Conservation (phyloP, 2,888 invertebrate species). For the Eurytoma adleriae region DNA sequence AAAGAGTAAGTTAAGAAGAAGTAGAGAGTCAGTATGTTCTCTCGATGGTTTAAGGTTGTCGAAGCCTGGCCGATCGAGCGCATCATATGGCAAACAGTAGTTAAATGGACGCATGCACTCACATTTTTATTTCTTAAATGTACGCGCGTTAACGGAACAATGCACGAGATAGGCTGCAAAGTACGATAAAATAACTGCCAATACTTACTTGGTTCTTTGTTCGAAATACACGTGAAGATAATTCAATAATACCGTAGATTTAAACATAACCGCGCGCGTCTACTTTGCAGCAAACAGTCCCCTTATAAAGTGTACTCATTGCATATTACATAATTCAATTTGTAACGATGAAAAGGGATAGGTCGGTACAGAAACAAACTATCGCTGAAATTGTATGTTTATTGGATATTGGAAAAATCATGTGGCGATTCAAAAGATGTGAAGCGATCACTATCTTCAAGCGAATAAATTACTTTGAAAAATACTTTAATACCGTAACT, state of each 20-base stretch:
- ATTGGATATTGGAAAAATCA: no score
- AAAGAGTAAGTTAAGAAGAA: neutral
- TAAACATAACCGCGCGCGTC: neutral
- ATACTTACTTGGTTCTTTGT: constrained; percentile 13
- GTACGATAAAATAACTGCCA: constrained; percentile 27
- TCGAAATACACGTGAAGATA: neutral
- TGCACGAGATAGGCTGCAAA: constrained; percentile 21
- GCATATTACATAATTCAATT: neutral
- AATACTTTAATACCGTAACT: no score
- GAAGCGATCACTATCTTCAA: no score
- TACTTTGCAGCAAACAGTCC: constrained; percentile 31
- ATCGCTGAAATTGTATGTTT: neutral
- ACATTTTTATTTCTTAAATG: constrained; percentile 12
- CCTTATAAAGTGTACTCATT: constrained; percentile 34
- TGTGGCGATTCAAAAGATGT: no score
- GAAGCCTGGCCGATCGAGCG: neutral
- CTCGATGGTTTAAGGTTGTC: neutral
- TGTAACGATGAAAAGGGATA: no score
- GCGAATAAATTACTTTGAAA: no score
- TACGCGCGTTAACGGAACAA: no score
- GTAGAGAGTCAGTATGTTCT: neutral
- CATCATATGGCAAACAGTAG: constrained; percentile 34
- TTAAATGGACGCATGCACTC: constrained; percentile 25
- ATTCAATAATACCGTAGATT: no score
- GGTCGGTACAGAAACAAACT: constrained; percentile 24